Base-by-base conservation (phyloP, 2,797 vertebrate species). In the Simalia tracyae region DNA sequence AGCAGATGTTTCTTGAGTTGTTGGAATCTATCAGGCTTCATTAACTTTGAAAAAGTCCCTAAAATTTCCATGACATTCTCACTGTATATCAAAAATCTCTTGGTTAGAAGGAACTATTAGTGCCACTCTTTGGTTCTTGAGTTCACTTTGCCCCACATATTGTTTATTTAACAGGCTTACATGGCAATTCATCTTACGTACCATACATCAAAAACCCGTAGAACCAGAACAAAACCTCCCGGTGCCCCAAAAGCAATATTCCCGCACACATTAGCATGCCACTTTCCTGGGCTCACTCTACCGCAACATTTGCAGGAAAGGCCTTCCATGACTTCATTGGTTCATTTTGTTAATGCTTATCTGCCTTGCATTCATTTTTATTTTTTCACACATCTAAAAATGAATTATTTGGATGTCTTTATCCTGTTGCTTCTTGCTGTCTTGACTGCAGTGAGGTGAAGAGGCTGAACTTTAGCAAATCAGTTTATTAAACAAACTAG, bases 1-100 rank as follows among this genome's bases (percentile, higher is more conserved):
- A 91, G 60, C 76, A 92, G 96, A 93, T 92, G 0, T 93, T 95
- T 84, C 87, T 9, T 57, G 36, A 5, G 28, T 9, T 28, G 57
- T 36, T n/a, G 64, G 64, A 89, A 88, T 61, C 57, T 22, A n/a
- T 9, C 26, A 5, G 0, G 63, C 5, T 93, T 86, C 50, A 6
- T 42, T 22, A 89, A 5, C 46, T 91, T 93, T 91, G 1, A 4
- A 61, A n/a, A 86, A 84, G 60, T 0, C 91, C 93, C 89, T 85
- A 46, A 87, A 92, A 46, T 81, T 93, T 84, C 90, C 68, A 42
- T 63, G 56, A 56, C 2, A 63, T 1, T 63, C 66, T 8, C 76
- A n/a, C 15, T 89, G 63, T 28, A 88, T 88, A 54, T 59, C 56
- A 87, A 87, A 87, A 31, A 8, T 10, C 19, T 42, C 31, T 22